phyloP scores from a whole-genome alignment of 2,888 invertebrate species.

The Polymixis lichenea region DNA sequence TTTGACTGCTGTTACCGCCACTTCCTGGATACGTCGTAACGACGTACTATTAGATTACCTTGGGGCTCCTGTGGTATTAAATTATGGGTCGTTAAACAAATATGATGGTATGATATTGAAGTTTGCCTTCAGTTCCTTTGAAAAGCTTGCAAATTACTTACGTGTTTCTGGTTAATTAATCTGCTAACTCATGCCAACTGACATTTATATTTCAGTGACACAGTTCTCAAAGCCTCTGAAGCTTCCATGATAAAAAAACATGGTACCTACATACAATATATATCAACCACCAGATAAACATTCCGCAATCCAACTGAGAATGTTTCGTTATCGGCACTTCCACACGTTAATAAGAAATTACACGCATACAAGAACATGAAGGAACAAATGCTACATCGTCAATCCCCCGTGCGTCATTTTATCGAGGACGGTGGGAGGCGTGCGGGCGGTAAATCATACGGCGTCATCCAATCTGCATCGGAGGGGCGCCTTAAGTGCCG shows the following conservation, averaged over 20 bases:
- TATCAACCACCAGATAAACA: not conserved
- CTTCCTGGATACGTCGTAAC: conserved; percentile 64
- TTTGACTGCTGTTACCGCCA: conserved; percentile 73
- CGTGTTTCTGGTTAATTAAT: conserved; percentile 15
- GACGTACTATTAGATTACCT: conserved; percentile 69
- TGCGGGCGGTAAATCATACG: conserved; percentile 72
- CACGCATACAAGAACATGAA: conserved; percentile 48
- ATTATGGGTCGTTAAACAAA: conserved; percentile 62
- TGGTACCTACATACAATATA: not conserved
- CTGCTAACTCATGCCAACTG: not conserved
- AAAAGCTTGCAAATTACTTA: conserved; percentile 53
- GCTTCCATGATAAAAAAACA: not conserved
- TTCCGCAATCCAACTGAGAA: conserved; percentile 20
- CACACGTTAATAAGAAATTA: conserved; percentile 57
- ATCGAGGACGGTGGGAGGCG: conserved; percentile 59
- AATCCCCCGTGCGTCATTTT: conserved; percentile 69
- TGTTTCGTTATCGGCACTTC: conserved; percentile 29
- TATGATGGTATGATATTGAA: conserved; percentile 62
- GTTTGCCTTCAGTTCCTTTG: conserved; percentile 54
- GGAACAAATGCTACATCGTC: conserved; percentile 53
- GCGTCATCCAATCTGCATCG: conserved; percentile 75
- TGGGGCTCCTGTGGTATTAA: conserved; percentile 58
- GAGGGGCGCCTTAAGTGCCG: conserved; percentile 68
- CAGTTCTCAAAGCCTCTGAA: too few species aligned
- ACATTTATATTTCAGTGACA: not conserved